Conservation (phyloP, 2,797 vertebrate genomes). For the Lepus townsendii region DNA sequence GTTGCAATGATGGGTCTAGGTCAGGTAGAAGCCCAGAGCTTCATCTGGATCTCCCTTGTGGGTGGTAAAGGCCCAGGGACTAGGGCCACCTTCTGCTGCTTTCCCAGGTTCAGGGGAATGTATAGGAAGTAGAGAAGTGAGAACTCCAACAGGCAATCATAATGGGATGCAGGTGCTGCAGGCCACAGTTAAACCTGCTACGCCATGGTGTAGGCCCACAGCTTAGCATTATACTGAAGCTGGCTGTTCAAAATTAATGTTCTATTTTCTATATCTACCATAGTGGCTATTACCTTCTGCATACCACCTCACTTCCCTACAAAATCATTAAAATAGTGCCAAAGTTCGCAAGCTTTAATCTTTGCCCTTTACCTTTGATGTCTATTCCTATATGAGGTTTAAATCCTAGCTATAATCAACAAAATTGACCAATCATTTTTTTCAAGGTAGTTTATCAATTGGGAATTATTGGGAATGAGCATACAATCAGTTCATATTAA, state of each 20-base stretch:
- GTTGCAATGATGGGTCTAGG: no score
- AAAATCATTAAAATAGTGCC: not conserved
- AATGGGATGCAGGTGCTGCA: no score
- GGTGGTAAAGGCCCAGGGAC: no score
- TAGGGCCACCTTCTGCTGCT: no score
- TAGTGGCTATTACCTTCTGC: not conserved
- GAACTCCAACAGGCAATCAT: no score
- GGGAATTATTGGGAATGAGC: not conserved
- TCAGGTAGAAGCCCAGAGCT: no score
- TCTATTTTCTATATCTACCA: not conserved
- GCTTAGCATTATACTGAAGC: not conserved
- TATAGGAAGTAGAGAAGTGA: no score
- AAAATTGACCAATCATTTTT: conserved; percentile 16
- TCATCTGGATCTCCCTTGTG: no score
- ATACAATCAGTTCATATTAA: not conserved
- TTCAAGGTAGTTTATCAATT: conserved; percentile 9
- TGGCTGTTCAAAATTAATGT: not conserved
- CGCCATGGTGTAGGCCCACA: no score
- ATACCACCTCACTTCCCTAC: not conserved
- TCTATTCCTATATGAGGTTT: not conserved
- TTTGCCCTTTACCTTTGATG: not conserved
- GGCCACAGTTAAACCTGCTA: no score
- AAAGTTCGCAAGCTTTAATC: not conserved
- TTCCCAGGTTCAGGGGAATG: no score
- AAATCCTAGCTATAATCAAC: not conserved